Evolutionary conservation across 2,797 vertebrate genomes (phyloP).

Genomic region (Eutrigla gurnardus): DNA sequence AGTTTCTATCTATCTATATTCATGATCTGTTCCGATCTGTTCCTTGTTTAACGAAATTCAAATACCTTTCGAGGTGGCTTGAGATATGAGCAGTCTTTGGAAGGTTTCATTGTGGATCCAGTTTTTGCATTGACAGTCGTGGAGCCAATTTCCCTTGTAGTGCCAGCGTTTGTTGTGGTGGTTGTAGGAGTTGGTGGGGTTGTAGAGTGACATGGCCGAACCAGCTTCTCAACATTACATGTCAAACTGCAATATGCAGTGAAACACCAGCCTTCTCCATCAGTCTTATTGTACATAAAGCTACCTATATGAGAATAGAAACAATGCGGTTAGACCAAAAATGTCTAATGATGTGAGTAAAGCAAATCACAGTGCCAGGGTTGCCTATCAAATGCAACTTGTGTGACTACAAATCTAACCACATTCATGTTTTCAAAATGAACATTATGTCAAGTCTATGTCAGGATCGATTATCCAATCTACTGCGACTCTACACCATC

Average conservation of each 20-base stretch:
- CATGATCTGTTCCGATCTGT: not conserved
- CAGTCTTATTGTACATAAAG: constrained; percentile 77
- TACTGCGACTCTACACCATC: not conserved
- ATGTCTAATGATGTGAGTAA: not conserved
- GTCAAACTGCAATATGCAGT: constrained; percentile 76
- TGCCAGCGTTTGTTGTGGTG: not conserved
- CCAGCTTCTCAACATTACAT: constrained; percentile 73
- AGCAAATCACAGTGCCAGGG: not conserved
- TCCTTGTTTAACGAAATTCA: not conserved
- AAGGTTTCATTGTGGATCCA: not conserved
- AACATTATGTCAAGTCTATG: not conserved
- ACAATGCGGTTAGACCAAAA: not conserved
- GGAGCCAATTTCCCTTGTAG: not conserved
- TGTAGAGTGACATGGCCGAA: constrained; percentile 42
- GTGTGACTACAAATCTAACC: not conserved
- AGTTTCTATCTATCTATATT: not conserved
- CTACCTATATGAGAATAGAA: constrained; percentile 65
- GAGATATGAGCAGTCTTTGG: constrained; percentile 28
- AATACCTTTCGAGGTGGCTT: constrained; percentile 82
- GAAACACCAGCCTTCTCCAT: constrained; percentile 79
- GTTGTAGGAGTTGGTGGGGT: constrained; percentile 33
- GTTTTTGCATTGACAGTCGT: not conserved
- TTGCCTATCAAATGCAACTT: not conserved
- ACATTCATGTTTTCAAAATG: not conserved
- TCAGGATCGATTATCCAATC: not conserved